Evolutionary conservation across 2,113 vertebrate genomes (phyloP).

Genomic region (Herpetotheres cachinnans): DNA sequence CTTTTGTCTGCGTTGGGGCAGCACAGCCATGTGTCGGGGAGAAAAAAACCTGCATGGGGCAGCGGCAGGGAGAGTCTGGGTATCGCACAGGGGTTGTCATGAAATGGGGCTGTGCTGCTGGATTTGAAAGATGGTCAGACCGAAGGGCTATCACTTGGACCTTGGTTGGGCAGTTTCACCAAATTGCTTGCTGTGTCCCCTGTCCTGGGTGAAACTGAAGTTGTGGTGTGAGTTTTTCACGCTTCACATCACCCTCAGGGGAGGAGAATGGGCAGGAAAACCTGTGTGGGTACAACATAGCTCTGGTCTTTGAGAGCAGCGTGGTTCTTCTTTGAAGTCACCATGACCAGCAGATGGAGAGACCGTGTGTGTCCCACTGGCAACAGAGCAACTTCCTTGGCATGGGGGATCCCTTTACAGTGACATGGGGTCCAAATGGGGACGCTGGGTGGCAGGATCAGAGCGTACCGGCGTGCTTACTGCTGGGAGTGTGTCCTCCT

Average conservation of each 20-base stretch:
- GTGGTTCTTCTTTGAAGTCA: not conserved
- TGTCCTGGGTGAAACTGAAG: not conserved
- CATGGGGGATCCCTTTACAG: not conserved
- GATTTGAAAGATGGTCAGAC: not conserved
- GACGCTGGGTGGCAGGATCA: not conserved
- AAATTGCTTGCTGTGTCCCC: not conserved
- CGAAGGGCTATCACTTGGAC: not conserved
- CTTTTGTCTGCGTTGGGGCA: not conserved
- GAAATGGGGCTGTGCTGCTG: not conserved
- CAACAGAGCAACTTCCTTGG: not conserved
- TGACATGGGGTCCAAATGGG: not conserved
- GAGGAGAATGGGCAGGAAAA: not conserved
- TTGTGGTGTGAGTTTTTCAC: not conserved
- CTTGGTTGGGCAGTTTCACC: not conserved
- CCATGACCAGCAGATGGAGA: not conserved
- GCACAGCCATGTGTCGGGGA: not conserved
- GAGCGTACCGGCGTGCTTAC: not conserved
- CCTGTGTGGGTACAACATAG: not conserved
- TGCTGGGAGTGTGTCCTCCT: accelerated
- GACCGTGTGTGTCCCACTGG: too few relatives aligned
- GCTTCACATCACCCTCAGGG: not conserved
- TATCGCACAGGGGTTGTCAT: not conserved
- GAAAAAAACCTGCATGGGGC: accelerated
- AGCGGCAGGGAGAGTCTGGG: accelerated
- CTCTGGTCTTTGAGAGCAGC: not conserved